Percentiles rank a stretch among this genome's conserved stretches.
Evolutionary conservation across 1,140 invertebrate species (phyloP).

Genomic region (Megathymus violae): DNA sequence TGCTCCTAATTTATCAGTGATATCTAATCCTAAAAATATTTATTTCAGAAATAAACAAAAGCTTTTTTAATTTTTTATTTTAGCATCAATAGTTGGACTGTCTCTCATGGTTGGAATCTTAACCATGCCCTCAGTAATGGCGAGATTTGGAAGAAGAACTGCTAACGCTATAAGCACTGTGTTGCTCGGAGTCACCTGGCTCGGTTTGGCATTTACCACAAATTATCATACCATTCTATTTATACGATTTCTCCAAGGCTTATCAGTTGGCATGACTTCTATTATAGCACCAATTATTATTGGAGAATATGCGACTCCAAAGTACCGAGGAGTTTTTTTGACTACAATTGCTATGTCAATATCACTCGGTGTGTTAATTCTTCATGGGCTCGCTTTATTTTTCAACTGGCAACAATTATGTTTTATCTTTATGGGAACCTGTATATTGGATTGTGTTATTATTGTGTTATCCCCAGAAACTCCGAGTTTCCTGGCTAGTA

Average conservation of each 20-base stretch:
- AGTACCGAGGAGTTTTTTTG: conserved; percentile 82
- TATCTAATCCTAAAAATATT: no score
- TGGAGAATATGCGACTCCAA: conserved; percentile 74
- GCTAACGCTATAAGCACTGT: conserved; percentile 42
- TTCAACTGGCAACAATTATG: conserved; percentile 83
- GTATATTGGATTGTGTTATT: conserved; percentile 70
- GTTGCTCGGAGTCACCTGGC: conserved; percentile 42
- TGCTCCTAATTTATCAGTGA: no score
- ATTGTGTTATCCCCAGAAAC: conserved; percentile 86
- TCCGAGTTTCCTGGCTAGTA: conserved; percentile 86
- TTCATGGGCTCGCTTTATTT: conserved; percentile 83
- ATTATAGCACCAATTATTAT: conserved; percentile 48
- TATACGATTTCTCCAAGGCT: conserved; percentile 52
- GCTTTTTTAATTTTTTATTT: conserved; percentile 5
- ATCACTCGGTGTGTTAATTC: conserved; percentile 78
- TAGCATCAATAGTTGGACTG: conserved; percentile 34
- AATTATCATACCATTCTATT: conserved; percentile 44
- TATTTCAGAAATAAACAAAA: not conserved
- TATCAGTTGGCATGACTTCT: conserved; percentile 38
- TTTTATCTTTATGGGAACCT: conserved; percentile 71
- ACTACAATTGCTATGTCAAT: conserved; percentile 76
- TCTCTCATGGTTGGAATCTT: not conserved
- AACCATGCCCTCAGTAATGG: not conserved
- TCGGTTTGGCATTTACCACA: conserved; percentile 31
- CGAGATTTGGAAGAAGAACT: not conserved